Evolutionary conservation across 1,140 invertebrate genomes (phyloP), one percentile per base, ranked within the genome.

Genomic region (Nasonia vitripennis): DNA sequence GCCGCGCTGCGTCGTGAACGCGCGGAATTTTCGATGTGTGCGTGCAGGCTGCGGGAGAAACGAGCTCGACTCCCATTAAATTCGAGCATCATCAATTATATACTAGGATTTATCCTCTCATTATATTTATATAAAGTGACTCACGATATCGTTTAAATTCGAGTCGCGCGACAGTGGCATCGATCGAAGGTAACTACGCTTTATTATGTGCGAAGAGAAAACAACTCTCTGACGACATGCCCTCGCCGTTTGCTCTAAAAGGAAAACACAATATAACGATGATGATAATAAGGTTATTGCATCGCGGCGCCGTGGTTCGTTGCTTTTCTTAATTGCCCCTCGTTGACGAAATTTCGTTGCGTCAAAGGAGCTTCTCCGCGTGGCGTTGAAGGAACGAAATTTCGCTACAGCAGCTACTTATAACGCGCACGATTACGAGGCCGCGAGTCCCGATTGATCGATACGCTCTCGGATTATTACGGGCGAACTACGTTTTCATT

Each of bases 161-260:
- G 37, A 37, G 14, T 41, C 17, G 34, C 74, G 41, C 20, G 34
- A 4, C 5, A 20, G 27, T 27, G 31, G 41, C 41, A 75, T 1
- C 37, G 17, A 45, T 74, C 74, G 74, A 75, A 75, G 74, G 17
- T 75, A 75, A 75, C 17, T 7, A 41, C 34, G 34, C 5, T 37
- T 37, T 75, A 45, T 75, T 45, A 45, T 48, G 74, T 48, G 74
- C 41, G 41, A 45, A 48, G 41, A 20, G 74, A 75, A 45, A 75
- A 45, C 37, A 17, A 75, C n/a, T 23, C n/a, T 23, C 17, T 75
- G 74, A 75, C 74, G 74, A 75, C 41, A 75, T 34, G 74, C 37
- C 31, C 20, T n/a, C 6, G 37, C 0, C 34, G 17, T 20, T 14
- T 17, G 45, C 23, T 75, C 20, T 5, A 34, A 17, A 75, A 75